phyloP scores from a whole-genome alignment of 1,140 invertebrate genomes.

The Xylocopa sonorina region DNA sequence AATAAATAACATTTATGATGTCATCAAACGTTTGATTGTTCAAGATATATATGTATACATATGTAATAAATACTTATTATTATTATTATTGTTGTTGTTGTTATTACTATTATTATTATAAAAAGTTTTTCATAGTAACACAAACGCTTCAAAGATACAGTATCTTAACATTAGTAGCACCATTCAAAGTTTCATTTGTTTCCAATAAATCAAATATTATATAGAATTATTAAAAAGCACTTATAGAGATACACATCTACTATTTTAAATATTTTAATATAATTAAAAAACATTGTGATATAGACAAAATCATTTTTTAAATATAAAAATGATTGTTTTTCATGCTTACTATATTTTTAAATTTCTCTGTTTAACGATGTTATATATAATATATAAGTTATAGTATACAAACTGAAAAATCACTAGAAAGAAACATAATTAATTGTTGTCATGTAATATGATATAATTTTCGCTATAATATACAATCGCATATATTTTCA shows the following conservation, averaged over 20 bases:
- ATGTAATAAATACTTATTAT: no score
- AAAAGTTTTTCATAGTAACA: neutral
- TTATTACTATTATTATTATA: constrained; percentile 26
- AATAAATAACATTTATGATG: neutral
- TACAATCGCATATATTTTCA: neutral
- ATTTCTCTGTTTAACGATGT: neutral
- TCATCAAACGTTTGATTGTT: neutral
- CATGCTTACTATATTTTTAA: neutral
- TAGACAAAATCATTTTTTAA: neutral
- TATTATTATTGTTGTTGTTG: no score
- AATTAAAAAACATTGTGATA: constrained; percentile 5
- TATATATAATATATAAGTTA: neutral
- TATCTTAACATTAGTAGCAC: constrained; percentile 41
- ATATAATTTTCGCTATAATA: neutral
- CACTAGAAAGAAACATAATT: neutral
- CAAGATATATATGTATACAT: no score
- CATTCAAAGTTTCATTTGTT: constrained; percentile 19
- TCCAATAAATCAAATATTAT: neutral
- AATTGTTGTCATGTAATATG: neutral
- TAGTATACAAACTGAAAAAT: neutral
- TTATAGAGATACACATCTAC: constrained; percentile 12
- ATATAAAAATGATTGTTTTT: neutral
- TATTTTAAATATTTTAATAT: constrained; percentile 9
- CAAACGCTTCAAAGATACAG: constrained; percentile 17
- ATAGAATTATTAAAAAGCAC: neutral